A percentile compares a stretch with the other conserved stretches of the same genome.
phyloP scores from a whole-genome alignment of 2,113 vertebrate genomes.

The Ageneiosus marmoratus region DNA sequence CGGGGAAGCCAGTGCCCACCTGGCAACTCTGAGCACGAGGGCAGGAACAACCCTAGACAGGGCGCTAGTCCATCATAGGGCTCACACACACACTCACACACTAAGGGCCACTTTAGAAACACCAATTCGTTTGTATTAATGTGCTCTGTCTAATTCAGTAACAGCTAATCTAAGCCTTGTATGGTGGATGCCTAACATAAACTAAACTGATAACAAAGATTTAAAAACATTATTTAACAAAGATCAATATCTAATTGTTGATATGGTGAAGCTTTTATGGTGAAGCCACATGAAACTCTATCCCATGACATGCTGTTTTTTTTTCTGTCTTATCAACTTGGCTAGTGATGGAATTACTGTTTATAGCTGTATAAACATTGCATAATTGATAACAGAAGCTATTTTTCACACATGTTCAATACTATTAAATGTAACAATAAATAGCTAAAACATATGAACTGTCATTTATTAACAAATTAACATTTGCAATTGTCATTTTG shows the following conservation, averaged over 20 bases:
- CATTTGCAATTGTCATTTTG: neutral
- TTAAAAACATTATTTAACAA: neutral
- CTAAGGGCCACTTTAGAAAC: too few species aligned
- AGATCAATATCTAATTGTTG: neutral
- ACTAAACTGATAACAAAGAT: neutral
- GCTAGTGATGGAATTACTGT: neutral
- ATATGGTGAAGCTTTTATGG: neutral
- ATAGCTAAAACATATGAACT: neutral
- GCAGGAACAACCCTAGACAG: too few species aligned
- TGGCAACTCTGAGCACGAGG: too few species aligned
- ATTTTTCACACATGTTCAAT: neutral
- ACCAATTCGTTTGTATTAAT: too few species aligned
- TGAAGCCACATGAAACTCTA: neutral
- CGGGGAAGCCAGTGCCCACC: too few species aligned
- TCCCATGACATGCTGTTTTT: neutral
- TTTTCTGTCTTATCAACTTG: neutral
- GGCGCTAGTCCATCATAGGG: too few species aligned
- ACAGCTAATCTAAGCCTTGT: neutral
- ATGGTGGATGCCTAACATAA: neutral
- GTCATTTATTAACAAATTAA: neutral
- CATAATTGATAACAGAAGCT: neutral
- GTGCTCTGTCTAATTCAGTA: neutral
- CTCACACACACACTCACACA: too few species aligned
- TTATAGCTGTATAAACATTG: neutral
- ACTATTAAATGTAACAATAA: neutral